Evolutionary conservation across 2,888 invertebrate species (phyloP), one percentile per base, ranked within the genome.

Genomic region (Poecilus cupreus): DNA sequence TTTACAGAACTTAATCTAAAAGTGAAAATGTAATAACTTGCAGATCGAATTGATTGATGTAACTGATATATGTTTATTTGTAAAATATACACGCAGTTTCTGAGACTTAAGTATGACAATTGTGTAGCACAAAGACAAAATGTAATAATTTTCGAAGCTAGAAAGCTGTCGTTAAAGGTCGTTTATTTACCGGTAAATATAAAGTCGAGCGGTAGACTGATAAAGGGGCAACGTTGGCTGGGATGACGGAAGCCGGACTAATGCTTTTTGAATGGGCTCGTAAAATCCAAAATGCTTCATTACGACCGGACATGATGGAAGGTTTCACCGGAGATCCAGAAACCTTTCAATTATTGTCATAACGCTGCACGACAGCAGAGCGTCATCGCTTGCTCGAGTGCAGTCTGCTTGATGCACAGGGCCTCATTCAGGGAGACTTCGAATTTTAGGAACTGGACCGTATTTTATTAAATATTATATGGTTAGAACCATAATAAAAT

Each of bases 331-430:
- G 54, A 43, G 60, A 60, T 70, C 49, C 64, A 22, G 79, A 68
- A 79, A 79, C 79, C 68, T 68, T 79, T 70, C 79, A 79, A 79
- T 79, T 68, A 79, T 32, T 79, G 79, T 51, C 68, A 68, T 70
- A 79, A 79, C 70, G 49, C 51, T 32, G 26, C 75, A 75, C 32
- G 75, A 75, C 46, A 72, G 18, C 39, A 16, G 18, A 51, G 51
- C 51, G 51, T 51, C 16, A 16, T 51, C 51, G 51, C 3, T 13
- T 10, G n/a, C 46, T 46, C 46, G 46, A 51, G 51, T 18, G 51
- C 51, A 51, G 51, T 13, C 51, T 51, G 51, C 18, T 51, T 18
- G 6, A 3, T 13, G 18, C 18, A 5, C 43, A 43, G 43, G 43
- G n/a, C 13, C 43, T 11, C 11, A 43, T 43, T 43, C 4, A n/a